Conservation (phyloP, 2,888 invertebrate genomes). For the Oligia strigilis region DNA sequence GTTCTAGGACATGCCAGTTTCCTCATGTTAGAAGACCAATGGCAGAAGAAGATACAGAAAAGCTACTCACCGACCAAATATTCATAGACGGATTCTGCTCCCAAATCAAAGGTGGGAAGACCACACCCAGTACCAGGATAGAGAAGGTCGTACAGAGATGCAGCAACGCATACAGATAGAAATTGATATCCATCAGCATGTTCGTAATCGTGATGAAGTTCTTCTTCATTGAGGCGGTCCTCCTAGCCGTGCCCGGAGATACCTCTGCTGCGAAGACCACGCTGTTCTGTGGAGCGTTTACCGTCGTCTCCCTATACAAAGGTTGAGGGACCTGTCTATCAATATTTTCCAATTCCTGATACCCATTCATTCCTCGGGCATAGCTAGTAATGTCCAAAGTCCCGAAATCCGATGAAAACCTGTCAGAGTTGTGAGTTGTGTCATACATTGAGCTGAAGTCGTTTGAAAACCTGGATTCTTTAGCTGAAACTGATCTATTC, state of each 20-base stretch:
- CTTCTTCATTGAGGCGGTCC: conserved; percentile 86
- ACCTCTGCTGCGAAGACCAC: conserved; percentile 83
- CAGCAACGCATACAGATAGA: conserved; percentile 90
- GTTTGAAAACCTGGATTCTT: conserved; percentile 78
- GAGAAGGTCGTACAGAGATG: conserved; percentile 90
- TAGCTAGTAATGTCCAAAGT: conserved; percentile 77
- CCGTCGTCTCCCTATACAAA: conserved; percentile 89
- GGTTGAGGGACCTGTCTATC: conserved; percentile 88
- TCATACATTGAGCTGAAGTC: conserved; percentile 79
- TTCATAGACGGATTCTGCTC: conserved; percentile 83
- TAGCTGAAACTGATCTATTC: conserved; percentile 63
- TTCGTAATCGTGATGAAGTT: conserved; percentile 85
- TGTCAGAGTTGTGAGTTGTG: conserved; percentile 56
- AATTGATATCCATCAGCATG: conserved; percentile 86
- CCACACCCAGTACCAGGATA: conserved; percentile 86
- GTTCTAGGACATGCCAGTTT: too few relatives aligned
- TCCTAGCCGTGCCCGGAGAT: conserved; percentile 82
- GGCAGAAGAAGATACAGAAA: not conserved
- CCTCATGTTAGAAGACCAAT: too few relatives aligned
- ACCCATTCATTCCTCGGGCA: conserved; percentile 78
- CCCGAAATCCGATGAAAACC: conserved; percentile 73
- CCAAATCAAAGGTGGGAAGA: conserved; percentile 90
- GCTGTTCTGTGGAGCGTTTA: conserved; percentile 83
- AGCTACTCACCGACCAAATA: conserved; percentile 84
- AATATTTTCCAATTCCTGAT: conserved; percentile 85